Percentiles rank a stretch among this genome's conserved stretches.
Conservation (phyloP, 2,113 vertebrate species). For the Apteryx mantelli region DNA sequence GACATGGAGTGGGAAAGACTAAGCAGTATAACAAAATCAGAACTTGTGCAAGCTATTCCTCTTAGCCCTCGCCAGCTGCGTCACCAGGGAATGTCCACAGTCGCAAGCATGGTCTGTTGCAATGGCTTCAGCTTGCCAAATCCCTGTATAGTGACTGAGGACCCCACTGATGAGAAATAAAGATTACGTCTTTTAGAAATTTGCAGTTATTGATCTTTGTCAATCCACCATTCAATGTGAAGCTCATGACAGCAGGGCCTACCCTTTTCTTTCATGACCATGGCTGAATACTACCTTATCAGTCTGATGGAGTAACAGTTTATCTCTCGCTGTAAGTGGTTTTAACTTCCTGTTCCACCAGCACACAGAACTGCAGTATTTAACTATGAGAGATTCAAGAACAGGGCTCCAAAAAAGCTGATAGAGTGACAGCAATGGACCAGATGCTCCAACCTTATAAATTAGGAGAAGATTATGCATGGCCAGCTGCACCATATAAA, state of each 20-base stretch:
- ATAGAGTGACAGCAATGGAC: constrained; percentile 65
- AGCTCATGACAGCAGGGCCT: background rate
- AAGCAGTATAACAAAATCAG: background rate
- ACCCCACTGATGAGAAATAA: background rate
- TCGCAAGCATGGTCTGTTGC: accelerated
- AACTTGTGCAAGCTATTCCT: background rate
- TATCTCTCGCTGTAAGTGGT: background rate
- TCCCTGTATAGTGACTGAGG: accelerated
- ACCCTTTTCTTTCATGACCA: background rate
- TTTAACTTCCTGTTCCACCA: background rate
- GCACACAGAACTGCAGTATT: background rate
- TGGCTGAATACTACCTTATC: background rate
- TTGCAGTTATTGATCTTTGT: background rate
- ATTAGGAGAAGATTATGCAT: constrained; percentile 79
- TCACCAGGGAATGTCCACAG: background rate
- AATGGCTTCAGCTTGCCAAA: background rate
- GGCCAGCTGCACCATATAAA: constrained; percentile 78
- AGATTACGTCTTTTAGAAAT: background rate
- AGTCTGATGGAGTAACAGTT: background rate
- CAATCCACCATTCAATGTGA: background rate
- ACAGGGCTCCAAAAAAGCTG: constrained; percentile 44
- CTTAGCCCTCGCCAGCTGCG: accelerated
- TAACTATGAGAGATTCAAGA: constrained; percentile 37
- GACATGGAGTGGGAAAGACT: background rate
- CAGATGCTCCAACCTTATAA: constrained; percentile 79